A percentile compares a stretch with the other conserved stretches of the same genome.
These are phyloP conservation scores for Sylvia borin DNA, from an alignment of 2,797 vertebrate species.

Conservation along the genomic window DNA sequence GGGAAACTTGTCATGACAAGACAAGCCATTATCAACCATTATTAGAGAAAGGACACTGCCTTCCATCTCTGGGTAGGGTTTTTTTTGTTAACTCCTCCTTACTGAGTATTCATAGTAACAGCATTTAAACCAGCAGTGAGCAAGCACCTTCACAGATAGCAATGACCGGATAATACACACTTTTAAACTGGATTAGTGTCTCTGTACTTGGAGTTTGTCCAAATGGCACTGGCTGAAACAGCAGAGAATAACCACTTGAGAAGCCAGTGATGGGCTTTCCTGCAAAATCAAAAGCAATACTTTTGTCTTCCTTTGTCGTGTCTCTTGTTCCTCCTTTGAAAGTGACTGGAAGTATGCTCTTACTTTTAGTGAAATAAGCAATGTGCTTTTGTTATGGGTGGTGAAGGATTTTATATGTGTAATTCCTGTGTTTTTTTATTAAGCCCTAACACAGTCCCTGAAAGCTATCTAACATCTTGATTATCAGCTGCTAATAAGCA, in stretches of 20 bases:
- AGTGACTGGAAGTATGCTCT: not conserved
- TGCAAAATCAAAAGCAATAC: fast-evolving
- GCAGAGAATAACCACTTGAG: not conserved
- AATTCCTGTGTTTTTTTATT: not conserved
- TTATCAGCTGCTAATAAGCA: not conserved
- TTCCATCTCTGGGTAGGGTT: slow-evolving; percentile 1
- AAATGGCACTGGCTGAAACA: not conserved
- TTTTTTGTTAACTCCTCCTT: not conserved
- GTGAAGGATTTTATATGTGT: not conserved
- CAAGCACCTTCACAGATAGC: not conserved
- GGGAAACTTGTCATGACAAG: slow-evolving; percentile 65
- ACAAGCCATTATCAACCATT: slow-evolving; percentile 53
- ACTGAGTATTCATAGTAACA: not conserved
- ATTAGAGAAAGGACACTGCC: slow-evolving; percentile 30
- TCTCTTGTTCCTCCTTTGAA: not conserved
- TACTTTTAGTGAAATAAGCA: not conserved
- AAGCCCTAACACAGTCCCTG: not conserved
- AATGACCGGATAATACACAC: not conserved
- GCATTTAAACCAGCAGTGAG: not conserved
- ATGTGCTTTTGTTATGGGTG: fast-evolving
- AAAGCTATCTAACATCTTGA: not conserved
- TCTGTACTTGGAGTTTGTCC: not conserved
- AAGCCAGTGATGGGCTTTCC: not conserved
- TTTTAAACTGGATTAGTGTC: not conserved
- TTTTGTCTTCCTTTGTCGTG: not conserved